Evolutionary conservation across 2,888 invertebrate species (phyloP).

Genomic region (Stenotaenia linearis): DNA sequence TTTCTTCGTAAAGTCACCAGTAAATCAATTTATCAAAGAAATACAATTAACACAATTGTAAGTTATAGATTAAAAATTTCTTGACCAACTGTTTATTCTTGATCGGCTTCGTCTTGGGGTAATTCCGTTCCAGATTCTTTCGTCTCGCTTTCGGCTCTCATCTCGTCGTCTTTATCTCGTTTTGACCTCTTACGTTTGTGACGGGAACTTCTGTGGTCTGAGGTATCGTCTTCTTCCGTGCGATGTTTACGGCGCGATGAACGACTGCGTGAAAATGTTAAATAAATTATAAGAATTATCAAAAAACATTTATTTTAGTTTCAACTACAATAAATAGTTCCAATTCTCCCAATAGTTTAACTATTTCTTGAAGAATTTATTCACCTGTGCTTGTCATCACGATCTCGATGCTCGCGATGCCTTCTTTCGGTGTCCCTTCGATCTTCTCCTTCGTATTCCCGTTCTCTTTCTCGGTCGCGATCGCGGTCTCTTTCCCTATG

Average conservation of each 20-base stretch:
- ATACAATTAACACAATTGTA: neutral
- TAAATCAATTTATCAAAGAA: neutral
- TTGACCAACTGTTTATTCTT: neutral
- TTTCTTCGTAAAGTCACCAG: neutral
- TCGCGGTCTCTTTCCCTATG: conserved; percentile 43
- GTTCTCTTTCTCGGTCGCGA: conserved; percentile 40
- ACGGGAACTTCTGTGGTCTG: conserved; percentile 52
- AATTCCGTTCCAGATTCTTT: neutral
- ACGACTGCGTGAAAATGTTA: conserved; percentile 28
- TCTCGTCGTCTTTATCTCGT: conserved; percentile 46
- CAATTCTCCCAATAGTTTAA: neutral
- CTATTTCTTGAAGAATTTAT: neutral
- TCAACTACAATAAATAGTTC: neutral
- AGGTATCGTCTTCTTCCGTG: conserved; percentile 32
- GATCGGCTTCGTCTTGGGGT: neutral
- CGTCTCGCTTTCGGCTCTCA: neutral
- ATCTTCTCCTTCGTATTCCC: conserved; percentile 37
- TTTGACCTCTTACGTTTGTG: conserved; percentile 61
- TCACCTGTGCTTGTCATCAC: conserved; percentile 36
- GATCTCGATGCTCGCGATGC: conserved; percentile 37
- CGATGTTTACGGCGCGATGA: conserved; percentile 35
- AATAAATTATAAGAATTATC: neutral
- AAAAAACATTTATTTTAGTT: neutral
- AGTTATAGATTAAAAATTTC: neutral
- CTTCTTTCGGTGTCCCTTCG: conserved; percentile 36